These are phyloP conservation scores for Melolontha melolontha DNA, from an alignment of 2,888 invertebrate species.

Conservation along the genomic window DNA sequence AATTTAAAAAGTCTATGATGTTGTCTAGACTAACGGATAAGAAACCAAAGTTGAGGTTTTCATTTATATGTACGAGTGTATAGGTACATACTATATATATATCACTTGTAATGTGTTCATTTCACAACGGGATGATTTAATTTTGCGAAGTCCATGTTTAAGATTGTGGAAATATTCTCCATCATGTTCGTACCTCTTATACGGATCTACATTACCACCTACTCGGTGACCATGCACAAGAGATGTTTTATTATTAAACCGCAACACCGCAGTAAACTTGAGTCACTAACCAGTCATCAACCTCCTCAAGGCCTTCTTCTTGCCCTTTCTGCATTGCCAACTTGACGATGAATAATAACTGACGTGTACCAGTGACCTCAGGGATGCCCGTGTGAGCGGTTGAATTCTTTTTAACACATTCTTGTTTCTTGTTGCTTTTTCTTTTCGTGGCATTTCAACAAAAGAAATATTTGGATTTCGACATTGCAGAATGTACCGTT, in stretches of 20 bases:
- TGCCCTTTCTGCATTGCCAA: conserved; percentile 39
- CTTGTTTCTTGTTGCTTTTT: conserved; percentile 4
- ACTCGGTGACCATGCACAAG: conserved; percentile 15
- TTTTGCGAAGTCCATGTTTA: conserved; percentile 8
- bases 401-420: conserved; percentile 12
- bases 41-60: no score
- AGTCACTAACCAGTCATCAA: conserved; percentile 58
- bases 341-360: conserved; percentile 40
- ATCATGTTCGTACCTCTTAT: conserved; percentile 11
- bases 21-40: no score
- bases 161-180: conserved; percentile 16
- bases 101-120: background rate
- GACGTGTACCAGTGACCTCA: conserved; percentile 37
- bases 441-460: background rate
- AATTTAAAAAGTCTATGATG: no score
- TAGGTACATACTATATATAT: no score
- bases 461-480: no score
- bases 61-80: no score
- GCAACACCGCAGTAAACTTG: conserved; percentile 46
- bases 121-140: conserved; percentile 24
- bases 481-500: no score
- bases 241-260: conserved; percentile 40
- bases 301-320: conserved; percentile 58
- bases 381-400: background rate
- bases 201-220: conserved; percentile 31